Evolutionary conservation across 2,797 vertebrate species (phyloP).

Genomic region (Ataeniobius toweri): DNA sequence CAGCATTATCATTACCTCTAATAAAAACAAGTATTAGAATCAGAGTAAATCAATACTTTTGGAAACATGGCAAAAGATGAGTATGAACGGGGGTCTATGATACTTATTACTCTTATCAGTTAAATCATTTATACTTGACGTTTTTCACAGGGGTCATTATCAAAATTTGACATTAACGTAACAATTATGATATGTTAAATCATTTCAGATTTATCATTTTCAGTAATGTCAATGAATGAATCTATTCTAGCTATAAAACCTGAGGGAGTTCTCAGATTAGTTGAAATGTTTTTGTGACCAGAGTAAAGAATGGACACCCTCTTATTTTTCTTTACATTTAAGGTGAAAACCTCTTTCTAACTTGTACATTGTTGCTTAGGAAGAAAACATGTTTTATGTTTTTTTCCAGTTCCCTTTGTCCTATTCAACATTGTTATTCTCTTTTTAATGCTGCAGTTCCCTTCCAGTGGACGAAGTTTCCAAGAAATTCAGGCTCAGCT

Average conservation of each 20-base stretch:
- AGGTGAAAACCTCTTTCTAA: neutral
- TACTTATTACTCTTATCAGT: too few relatives aligned
- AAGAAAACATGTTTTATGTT: neutral
- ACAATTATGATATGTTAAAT: neutral
- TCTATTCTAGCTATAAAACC: neutral
- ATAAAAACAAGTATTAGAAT: neutral
- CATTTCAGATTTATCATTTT: neutral
- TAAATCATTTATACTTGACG: neutral
- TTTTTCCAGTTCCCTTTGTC: neutral
- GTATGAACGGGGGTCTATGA: too few relatives aligned
- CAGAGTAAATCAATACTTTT: neutral
- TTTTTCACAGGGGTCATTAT: neutral
- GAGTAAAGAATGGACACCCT: neutral
- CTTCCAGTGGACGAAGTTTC: slow-evolving; percentile 90
- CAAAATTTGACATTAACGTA: neutral
- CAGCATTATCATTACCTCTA: neutral
- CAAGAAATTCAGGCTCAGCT: slow-evolving; percentile 92
- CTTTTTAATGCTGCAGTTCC: slow-evolving; percentile 82
- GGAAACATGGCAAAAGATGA: neutral
- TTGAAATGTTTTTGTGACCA: neutral
- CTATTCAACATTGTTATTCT: neutral
- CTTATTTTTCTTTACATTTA: neutral
- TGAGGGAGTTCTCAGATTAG: neutral
- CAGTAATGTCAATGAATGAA: neutral
- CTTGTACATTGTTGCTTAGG: neutral